These are phyloP conservation scores for Apis cerana DNA, from an alignment of 1,140 invertebrate species.

Conservation along the genomic window DNA sequence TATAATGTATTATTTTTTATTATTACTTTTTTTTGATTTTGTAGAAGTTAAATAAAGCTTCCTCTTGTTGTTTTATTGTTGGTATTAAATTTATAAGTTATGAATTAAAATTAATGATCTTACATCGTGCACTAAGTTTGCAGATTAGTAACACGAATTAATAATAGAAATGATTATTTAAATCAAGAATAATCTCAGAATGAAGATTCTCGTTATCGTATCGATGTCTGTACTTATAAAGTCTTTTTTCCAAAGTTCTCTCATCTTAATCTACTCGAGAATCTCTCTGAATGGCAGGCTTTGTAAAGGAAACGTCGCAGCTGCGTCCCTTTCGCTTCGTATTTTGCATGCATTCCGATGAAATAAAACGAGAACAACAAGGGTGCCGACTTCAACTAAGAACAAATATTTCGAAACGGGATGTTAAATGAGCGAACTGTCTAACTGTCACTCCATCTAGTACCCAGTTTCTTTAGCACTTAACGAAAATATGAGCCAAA, in stretches of 20 bases:
- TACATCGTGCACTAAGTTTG: too few relatives aligned
- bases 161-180: background rate
- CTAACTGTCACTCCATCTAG: slow-evolving; percentile 74
- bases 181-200: background rate
- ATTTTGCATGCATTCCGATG: slow-evolving; percentile 70
- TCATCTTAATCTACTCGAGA: slow-evolving; percentile 59
- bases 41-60: slow-evolving; percentile 3
- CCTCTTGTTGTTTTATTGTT: background rate
- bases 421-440: slow-evolving; percentile 78
- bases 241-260: slow-evolving; percentile 25
- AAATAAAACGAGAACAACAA: slow-evolving; percentile 67
- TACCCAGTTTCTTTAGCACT: slow-evolving; percentile 68
- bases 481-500: slow-evolving; percentile 65
- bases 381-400: slow-evolving; percentile 61
- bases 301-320: slow-evolving; percentile 72
- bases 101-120: background rate
- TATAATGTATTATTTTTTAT: slow-evolving; percentile 4
- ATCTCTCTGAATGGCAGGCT: slow-evolving; percentile 72
- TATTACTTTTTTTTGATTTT: background rate
- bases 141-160: too few relatives aligned
- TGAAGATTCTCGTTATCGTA: background rate
- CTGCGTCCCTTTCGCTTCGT: slow-evolving; percentile 63
- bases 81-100: background rate
- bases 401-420: slow-evolving; percentile 75
- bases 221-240: background rate